phyloP scores from a whole-genome alignment of 2,113 vertebrate species.

The Hassar affinis region DNA sequence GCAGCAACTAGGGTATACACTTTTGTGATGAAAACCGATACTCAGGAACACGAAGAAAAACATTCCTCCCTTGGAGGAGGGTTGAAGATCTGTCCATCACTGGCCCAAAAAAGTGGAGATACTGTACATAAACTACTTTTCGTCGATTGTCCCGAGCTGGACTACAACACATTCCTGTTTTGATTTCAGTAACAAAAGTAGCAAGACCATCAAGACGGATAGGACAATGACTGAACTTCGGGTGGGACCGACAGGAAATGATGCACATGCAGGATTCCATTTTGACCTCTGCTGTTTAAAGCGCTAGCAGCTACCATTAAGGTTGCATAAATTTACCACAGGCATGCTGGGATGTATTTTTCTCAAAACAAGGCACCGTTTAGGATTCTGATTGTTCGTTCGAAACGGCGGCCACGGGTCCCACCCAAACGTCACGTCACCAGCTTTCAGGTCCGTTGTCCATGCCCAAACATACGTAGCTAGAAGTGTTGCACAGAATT shows the following conservation, averaged over 20 bases:
- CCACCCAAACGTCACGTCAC: conserved; percentile 30
- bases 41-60: conserved; percentile 30
- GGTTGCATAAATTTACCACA: background rate
- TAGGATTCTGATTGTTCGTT: background rate
- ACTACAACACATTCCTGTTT: conserved; percentile 27
- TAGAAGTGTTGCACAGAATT: conserved; percentile 14
- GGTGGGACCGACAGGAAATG: conserved; percentile 15
- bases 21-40: conserved; percentile 41
- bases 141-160: conserved; percentile 24
- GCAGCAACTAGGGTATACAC: conserved; percentile 51
- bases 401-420: background rate
- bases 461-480: conserved; percentile 17
- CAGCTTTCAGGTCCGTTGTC: conserved; percentile 46
- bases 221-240: conserved; percentile 5
- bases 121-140: conserved; percentile 24
- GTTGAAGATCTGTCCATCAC: background rate
- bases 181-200: conserved; percentile 17
- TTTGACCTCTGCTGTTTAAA: background rate
- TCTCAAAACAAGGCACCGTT: background rate
- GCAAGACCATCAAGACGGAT: conserved; percentile 48
- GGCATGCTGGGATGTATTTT: background rate
- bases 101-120: conserved; percentile 13
- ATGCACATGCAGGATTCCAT: background rate
- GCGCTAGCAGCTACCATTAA: conserved; percentile 17
- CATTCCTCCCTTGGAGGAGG: conserved; percentile 19